Percentiles rank a stretch among this genome's conserved stretches.
phyloP scores from a whole-genome alignment of 2,113 vertebrate genomes.

The Myrmecophaga tridactyla region DNA sequence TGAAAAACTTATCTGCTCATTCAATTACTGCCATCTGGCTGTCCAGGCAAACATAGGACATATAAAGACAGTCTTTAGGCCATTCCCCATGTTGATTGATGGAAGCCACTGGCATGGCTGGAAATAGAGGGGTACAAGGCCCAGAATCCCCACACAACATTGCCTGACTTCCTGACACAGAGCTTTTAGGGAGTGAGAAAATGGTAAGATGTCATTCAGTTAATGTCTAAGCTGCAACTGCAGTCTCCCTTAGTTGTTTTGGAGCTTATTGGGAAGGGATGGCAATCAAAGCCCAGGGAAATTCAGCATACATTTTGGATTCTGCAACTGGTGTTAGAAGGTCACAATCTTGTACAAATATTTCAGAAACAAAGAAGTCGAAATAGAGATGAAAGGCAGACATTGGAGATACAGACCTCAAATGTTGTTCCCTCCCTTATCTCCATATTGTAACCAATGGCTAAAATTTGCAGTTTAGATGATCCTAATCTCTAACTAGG shows the following conservation, averaged over 20 bases:
- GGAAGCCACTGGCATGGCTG: slow-evolving; percentile 45
- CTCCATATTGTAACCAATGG: not conserved
- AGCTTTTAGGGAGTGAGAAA: not conserved
- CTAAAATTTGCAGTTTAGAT: not conserved
- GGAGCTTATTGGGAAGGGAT: not conserved
- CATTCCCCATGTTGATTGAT: slow-evolving; percentile 41
- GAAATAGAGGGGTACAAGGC: not conserved
- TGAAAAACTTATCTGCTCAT: slow-evolving; percentile 58
- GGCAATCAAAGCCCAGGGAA: not conserved
- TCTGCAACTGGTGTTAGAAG: not conserved
- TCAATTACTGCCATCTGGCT: slow-evolving; percentile 67
- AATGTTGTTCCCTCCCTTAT: not conserved
- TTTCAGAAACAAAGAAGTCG: not conserved
- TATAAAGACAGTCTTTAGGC: slow-evolving; percentile 50
- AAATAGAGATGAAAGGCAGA: not conserved
- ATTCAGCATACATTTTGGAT: not conserved
- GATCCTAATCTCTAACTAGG: not conserved
- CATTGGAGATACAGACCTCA: not conserved
- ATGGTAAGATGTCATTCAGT: not conserved
- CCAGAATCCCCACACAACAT: not conserved
- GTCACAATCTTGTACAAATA: not conserved
- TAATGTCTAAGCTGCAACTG: not conserved
- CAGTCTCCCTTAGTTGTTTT: not conserved
- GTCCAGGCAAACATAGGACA: slow-evolving; percentile 52
- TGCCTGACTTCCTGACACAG: not conserved